Conservation (phyloP, 2,113 vertebrate species). For the Baryphthengus martii region DNA sequence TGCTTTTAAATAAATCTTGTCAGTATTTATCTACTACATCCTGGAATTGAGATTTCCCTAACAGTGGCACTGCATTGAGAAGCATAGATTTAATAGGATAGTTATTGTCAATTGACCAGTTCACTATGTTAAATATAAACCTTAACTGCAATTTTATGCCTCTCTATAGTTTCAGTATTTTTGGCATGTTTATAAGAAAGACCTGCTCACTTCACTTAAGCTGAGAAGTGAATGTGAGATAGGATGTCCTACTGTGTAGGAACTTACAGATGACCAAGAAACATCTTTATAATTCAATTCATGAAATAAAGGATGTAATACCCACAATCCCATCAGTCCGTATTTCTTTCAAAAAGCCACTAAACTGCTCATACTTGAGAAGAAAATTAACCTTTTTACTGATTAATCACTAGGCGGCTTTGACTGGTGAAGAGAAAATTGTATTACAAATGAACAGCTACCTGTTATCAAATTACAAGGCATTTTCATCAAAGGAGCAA, state of each 20-base stretch:
- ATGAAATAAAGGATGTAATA: neutral
- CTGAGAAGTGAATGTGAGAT: neutral
- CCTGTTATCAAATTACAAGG: conserved; percentile 74
- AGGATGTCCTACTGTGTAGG: neutral
- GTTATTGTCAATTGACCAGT: neutral
- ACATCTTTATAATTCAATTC: neutral
- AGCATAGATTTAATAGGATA: neutral
- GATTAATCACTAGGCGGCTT: conserved; percentile 55
- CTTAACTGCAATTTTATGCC: neutral
- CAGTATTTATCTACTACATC: neutral
- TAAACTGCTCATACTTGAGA: neutral
- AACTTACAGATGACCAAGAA: neutral
- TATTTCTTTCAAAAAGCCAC: conserved; percentile 3
- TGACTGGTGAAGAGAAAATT: conserved; percentile 60
- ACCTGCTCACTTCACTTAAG: neutral
- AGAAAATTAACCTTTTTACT: conserved; percentile 52
- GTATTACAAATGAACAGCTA: conserved; percentile 61
- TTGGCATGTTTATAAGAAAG: neutral
- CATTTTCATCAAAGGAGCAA: conserved; percentile 69
- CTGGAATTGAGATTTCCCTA: neutral
- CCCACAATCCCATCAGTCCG: neutral
- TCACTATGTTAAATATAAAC: neutral
- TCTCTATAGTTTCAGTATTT: neutral
- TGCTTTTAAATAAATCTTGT: neutral
- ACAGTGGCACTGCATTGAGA: neutral